Evolutionary conservation across 2,888 invertebrate genomes (phyloP).

Genomic region (Dorcus hopei): DNA sequence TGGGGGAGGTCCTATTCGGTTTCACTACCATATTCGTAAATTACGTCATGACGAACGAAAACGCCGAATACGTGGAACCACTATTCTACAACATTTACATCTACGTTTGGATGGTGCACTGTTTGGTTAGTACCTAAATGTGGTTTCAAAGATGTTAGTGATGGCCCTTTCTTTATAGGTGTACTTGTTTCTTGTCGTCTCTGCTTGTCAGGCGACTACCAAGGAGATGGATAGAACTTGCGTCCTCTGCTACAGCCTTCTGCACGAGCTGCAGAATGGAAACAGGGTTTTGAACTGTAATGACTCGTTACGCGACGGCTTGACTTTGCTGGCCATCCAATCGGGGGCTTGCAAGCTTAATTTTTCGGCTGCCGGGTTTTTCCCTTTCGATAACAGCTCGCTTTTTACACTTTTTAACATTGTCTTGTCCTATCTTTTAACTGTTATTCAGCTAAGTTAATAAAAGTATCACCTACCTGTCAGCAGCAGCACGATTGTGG

Average conservation of each 20-base stretch:
- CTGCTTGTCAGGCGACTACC: slow-evolving; percentile 23
- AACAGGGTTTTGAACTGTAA: slow-evolving; percentile 6
- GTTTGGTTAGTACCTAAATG: no score
- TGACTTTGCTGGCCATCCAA: slow-evolving; percentile 21
- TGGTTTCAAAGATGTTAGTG: no score
- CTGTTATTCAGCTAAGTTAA: slow-evolving; percentile 21
- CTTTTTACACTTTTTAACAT: slow-evolving; percentile 21
- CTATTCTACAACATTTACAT: no score
- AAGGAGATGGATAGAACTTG: slow-evolving; percentile 27
- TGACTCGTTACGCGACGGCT: slow-evolving; percentile 12
- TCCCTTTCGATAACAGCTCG: slow-evolving; percentile 21
- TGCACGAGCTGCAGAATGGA: slow-evolving; percentile 21
- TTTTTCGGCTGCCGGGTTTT: slow-evolving; percentile 24
- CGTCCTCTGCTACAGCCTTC: slow-evolving; percentile 23
- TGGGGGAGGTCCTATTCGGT: background rate
- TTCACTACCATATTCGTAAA: background rate
- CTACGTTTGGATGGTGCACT: no score
- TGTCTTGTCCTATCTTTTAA: slow-evolving; percentile 22
- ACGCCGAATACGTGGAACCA: no score
- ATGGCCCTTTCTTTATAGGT: background rate
- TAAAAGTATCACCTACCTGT: background rate
- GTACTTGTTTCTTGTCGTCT: slow-evolving; percentile 22
- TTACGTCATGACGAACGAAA: no score
- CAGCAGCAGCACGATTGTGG: no score
- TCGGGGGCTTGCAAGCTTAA: slow-evolving; percentile 1